Evolutionary conservation across 2,888 invertebrate species (phyloP).

Genomic region (Cylloceria caligata): DNA sequence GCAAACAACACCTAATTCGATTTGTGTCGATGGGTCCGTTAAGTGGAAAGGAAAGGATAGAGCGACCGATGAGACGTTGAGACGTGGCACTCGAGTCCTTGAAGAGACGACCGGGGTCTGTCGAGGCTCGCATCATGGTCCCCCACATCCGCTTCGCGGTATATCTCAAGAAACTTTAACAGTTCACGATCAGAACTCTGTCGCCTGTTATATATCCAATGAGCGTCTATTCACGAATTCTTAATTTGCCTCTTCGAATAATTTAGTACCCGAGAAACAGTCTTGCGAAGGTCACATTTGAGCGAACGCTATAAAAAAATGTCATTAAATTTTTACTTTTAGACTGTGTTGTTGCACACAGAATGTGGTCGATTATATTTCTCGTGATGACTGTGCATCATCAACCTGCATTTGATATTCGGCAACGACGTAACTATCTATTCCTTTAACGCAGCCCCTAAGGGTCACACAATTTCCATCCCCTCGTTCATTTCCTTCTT

Average conservation of each 20-base stretch:
- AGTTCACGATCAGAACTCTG: constrained; percentile 18
- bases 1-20: constrained; percentile 23
- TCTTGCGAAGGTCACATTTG: too few relatives aligned
- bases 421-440: too few relatives aligned
- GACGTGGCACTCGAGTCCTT: constrained; percentile 32
- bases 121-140: constrained; percentile 24
- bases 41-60: neutral
- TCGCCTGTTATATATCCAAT: neutral
- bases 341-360: too few relatives aligned
- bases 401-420: too few relatives aligned
- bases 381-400: too few relatives aligned
- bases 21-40: neutral
- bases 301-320: too few relatives aligned
- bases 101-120: neutral
- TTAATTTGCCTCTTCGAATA: constrained; percentile 12
- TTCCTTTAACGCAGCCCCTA: too few relatives aligned
- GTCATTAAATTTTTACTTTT: too few relatives aligned
- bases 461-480: too few relatives aligned
- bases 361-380: too few relatives aligned
- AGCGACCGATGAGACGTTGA: neutral
- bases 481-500: too few relatives aligned
- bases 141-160: constrained; percentile 39
- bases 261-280: neutral
- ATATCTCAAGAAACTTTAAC: too few relatives aligned
- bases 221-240: constrained; percentile 14